Evolutionary conservation across 92 coral and sea anemone genomes (phyloP), one percentile per base, ranked within the genome.

Genomic region (Anthopleura xanthogrammica): DNA sequence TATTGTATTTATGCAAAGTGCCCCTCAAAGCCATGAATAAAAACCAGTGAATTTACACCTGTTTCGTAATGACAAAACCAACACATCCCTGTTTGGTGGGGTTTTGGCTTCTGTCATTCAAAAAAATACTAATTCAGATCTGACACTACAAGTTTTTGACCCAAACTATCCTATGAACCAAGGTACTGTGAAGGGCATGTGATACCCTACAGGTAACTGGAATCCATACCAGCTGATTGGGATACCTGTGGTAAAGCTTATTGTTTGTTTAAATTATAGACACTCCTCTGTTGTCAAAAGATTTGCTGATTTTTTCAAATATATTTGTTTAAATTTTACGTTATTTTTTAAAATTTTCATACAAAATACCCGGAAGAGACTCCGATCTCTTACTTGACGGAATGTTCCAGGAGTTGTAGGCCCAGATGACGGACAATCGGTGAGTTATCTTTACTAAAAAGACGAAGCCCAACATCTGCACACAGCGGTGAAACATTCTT

Each of bases 321-420:
- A 20, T 20, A 62, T 62, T 62, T 20, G 23, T 7, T n/a, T 14
- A 5, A 62, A 5, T 62, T 62, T 23, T 7, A 8, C 70, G 14
- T 8, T 20, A 23, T 20, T 20, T 62, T 4, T 20, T 62, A 8
- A 5, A 62, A 1, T 62, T 62, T 20, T n/a, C 9, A 62, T 9
- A 2, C 5, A 23, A 62, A 6, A 62, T 23, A 23, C 1, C 2
- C 29, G 70, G 36, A 8, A 20, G 13, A 62, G 70, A 23, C 23
- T 5, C 29, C 29, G 29, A 14, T 62, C 9, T 9, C 97, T 78
- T 83, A 95, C 98, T 94, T 95, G 85, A 95, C 90, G 73, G 86
- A 87, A 78, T 95, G 98, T 56, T 94, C 98, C 82, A 95, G 77
- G 76, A 95, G 88, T 86, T 93, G 98, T 41, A 95, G 94, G 20